Conservation (phyloP, 2,113 vertebrate species). For the Noturus placidus region DNA sequence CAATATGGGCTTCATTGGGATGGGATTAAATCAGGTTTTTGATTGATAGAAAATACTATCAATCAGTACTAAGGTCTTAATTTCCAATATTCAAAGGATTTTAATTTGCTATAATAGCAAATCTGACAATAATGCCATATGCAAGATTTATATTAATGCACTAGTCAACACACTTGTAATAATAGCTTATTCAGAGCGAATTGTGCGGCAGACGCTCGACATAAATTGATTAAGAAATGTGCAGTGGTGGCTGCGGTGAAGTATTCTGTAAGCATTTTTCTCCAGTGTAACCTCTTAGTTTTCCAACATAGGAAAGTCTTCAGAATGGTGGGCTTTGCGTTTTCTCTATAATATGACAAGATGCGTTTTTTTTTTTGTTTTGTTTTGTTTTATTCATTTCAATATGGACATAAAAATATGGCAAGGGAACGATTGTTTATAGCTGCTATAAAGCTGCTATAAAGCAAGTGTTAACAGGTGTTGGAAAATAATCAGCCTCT, state of each 20-base stretch:
- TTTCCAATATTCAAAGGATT: not conserved
- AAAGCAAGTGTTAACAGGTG: not conserved
- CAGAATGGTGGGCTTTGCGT: not conserved
- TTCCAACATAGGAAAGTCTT: not conserved
- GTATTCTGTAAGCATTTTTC: not conserved
- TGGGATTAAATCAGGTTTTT: not conserved
- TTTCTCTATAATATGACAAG: not conserved
- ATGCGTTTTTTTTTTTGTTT: not conserved
- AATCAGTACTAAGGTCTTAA: not conserved
- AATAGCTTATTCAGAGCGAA: not conserved
- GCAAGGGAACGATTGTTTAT: not conserved
- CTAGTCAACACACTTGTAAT: not conserved
- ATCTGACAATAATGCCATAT: not conserved
- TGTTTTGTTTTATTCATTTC: not conserved
- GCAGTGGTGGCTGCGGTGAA: not conserved
- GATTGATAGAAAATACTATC: not conserved
- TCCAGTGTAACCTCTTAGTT: no score
- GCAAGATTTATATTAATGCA: not conserved
- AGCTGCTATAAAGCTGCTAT: not conserved
- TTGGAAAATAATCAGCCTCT: not conserved
- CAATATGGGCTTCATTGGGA: not conserved
- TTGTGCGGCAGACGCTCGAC: not conserved
- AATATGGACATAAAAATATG: not conserved
- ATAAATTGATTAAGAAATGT: not conserved
- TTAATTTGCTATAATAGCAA: not conserved